Evolutionary conservation across 2,113 vertebrate genomes (phyloP), one percentile per base, ranked within the genome.

Genomic region (Lophura nycthemera): DNA sequence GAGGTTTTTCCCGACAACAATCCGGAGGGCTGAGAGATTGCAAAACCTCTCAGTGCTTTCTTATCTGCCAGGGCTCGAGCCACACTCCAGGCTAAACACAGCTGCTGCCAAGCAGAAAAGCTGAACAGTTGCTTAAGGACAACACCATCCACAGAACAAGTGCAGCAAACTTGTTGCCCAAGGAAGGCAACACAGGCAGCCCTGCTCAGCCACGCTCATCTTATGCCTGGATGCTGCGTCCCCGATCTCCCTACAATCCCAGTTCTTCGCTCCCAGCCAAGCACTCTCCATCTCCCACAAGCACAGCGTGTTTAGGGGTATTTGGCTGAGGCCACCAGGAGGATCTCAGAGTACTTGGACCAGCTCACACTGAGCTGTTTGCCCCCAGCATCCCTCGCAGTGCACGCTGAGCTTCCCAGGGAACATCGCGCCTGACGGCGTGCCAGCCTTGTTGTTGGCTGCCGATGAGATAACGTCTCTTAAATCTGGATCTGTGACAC

Each of bases 381-480:
- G 48, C 25, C 71, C 87, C 43, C 83, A 4, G 0, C 2, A 10
- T 64, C 73, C 85, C 79, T 83, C 19, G 0, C 66, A 40, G 8
- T 1, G 3, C 20, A n/a, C 1, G 1, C 64, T 18, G 63, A 59
- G 2, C 56, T 65, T 83, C 22, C 72, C 93, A 88, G 92, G 93
- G 83, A 91, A 70, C 43, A 38, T 63, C 13, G 4, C 3, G 32
- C 85, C 93, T 32, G 74, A 13, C 4, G 27, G 20, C 22, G 6
- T 87, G 96, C 92, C 95, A 32, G 77, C 93, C 93, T 65, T 65
- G 90, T 32, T 94, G 96, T 71, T 71, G 86, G 2, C 96, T 72
- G 5, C 67, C 74, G 73, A 92, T 97, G 97, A 98, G 97, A 95
- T 97, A 95, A 97, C n/a, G 96, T 96, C 97, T 97, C 96, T 96